These are phyloP conservation scores for Pocillopora meandrina DNA, from an alignment of 92 coral and sea anemone genomes.

Conservation along the genomic window DNA sequence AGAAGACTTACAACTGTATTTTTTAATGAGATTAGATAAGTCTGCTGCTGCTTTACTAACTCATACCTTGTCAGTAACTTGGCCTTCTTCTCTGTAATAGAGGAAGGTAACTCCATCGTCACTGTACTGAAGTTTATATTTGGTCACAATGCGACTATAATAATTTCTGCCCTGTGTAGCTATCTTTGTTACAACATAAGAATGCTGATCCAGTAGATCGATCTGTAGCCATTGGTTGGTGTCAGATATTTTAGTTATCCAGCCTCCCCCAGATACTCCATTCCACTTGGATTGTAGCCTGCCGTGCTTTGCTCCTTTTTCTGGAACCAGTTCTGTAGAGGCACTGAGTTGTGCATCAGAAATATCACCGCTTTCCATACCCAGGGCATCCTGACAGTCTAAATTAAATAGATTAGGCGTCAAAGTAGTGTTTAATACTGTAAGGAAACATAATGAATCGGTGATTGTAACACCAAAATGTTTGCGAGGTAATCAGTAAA, in stretches of 20 bases:
- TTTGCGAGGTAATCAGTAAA: too few species aligned
- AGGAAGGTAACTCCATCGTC: not conserved
- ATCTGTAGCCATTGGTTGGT: not conserved
- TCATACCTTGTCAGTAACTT: not conserved
- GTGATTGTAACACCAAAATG: too few species aligned
- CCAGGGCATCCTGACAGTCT: not conserved
- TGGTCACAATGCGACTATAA: not conserved
- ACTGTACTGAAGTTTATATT: not conserved
- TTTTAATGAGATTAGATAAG: too few species aligned
- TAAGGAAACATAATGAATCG: too few species aligned
- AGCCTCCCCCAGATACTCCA: not conserved
- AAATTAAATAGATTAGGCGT: not conserved
- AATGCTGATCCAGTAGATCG: not conserved
- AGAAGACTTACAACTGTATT: too few species aligned
- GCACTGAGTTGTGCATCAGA: not conserved
- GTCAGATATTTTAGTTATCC: not conserved
- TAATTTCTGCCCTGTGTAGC: not conserved
- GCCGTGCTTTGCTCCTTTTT: not conserved
- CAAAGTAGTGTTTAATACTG: not conserved
- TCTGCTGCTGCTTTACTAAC: too few species aligned
- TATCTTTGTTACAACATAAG: not conserved
- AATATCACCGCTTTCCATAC: not conserved
- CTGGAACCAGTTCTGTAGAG: not conserved
- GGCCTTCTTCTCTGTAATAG: not conserved
- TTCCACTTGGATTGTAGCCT: not conserved